Evolutionary conservation across 2,888 invertebrate species (phyloP), one percentile per base, ranked within the genome.

Genomic region (Torymus auratus): DNA sequence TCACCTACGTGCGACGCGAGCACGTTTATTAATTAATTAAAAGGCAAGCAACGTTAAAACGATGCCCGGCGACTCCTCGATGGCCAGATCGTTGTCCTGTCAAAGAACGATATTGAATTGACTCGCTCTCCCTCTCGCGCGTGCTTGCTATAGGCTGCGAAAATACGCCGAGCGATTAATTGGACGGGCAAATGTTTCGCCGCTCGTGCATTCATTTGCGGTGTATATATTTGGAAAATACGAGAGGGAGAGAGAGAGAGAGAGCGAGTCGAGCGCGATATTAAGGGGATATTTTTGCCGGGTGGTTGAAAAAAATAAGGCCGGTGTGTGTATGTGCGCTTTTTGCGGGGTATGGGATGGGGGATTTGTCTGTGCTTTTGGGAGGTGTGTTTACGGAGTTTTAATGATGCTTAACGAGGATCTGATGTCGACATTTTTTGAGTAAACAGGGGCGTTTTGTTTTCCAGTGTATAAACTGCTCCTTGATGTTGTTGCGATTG

Each of bases 131-230:
- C 50, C 23, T 5, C 15, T 1, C 72, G 15, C 67, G 28, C 60
- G 11, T 58, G 64, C 50, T 13, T n/a, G 50, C 60, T 28, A 61
- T 62, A 4, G 52, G 1, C 5, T 64, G 15, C 53, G 62, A 78
- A 78, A 81, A 74, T 77, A 74, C 78, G 50, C 65, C 15, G 58
- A 81, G 74, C 78, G 78, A 78, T 75, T 82, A 82, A 82, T 82
- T 78, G 68, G 72, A 74, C 56, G 61, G 13, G 61, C 28, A 73
- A 68, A 73, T 55, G 64, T 28, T 68, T 20, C 52, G 55, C 70
- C 0, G 13, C 58, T 28, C 28, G 28, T 28, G 69, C 71, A 77
- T 77, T 77, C 65, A 64, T 77, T 69, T 64, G 62, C 50, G n/a
- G 58, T 56, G 41, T 68, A 52, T 52, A 20, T 65, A 7, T 65